Evolutionary conservation across 2,797 vertebrate species (phyloP).

Genomic region (Poecile montanus): DNA sequence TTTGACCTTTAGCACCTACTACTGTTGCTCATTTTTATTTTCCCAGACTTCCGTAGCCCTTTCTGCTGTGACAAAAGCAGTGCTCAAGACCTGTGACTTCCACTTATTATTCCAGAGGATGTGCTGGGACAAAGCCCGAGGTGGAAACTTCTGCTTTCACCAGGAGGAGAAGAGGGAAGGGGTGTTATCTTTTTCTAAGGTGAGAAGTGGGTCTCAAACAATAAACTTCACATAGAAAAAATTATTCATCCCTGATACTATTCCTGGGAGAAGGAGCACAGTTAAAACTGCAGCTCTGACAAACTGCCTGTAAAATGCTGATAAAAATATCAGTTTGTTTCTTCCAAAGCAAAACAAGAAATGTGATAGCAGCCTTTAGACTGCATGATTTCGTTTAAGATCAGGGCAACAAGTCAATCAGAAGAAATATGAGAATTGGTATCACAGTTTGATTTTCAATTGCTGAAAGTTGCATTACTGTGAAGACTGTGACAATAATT

Average conservation of each 20-base stretch:
- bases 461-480: not conserved
- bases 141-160: slow-evolving; percentile 27
- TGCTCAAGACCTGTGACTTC: slow-evolving; percentile 48
- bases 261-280: not conserved
- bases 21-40: not conserved
- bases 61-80: not conserved
- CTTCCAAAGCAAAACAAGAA: not conserved
- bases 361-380: not conserved
- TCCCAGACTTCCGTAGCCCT: not conserved
- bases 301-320: not conserved
- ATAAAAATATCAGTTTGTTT: not conserved
- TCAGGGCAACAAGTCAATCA: not conserved
- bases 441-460: not conserved
- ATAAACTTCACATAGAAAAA: slow-evolving; percentile 43
- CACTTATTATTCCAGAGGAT: slow-evolving; percentile 67
- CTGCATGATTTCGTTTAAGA: not conserved
- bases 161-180: not conserved
- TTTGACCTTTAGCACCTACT: not conserved
- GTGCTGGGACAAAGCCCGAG: slow-evolving; percentile 19
- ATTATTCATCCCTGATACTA: slow-evolving; percentile 35
- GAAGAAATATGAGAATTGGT: not conserved
- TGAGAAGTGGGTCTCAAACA: slow-evolving; percentile 56
- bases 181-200: slow-evolving; percentile 22
- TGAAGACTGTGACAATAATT: fast-evolving
- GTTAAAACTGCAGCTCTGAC: not conserved